Evolutionary conservation across 2,888 invertebrate genomes (phyloP), one percentile per base, ranked within the genome.

Genomic region (Coecobrya sp.): DNA sequence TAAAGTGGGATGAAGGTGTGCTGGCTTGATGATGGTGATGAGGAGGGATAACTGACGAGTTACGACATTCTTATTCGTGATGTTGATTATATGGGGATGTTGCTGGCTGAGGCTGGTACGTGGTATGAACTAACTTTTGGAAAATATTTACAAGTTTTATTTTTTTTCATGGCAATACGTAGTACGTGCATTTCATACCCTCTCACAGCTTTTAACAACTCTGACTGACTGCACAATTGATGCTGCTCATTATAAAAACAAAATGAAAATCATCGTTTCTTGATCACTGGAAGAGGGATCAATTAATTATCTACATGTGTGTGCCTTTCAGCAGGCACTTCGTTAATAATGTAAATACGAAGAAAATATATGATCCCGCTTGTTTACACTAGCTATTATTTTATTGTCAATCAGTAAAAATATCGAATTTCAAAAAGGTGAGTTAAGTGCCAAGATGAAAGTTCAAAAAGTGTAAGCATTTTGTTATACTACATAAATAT

Each of bases 1-100:
- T 82, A 70, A 89, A 89, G 89, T 90, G 62, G 76, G 42, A 62
- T 76, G 73, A 85, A 90, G 90, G 90, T 90, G 90, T 90, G 90
- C 62, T 90, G 11, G 55, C 45, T 68, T 65, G 88, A 87, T 62
- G 62, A 87, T 87, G 68, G 42, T 49, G 62, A 36, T 62, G 59
- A 82, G 62, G 62, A 82, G 82, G 82, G 62, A 79, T 49, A 52
- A 76, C 76, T 49, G 49, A 76, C 76, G 76, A 52, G 76, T 79
- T 79, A 79, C 79, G 79, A 79, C 79, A 79, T 79, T 79, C 79
- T 55, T 79, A 79, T 79, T 79, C 62, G 45, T 65, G 84, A 84
- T 62, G 65, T 65, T 65, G 84, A 62, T 65, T 42, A 86, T 73
- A 70, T 42, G 82, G 62, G 13, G 36, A 45, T 68, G 52, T 42